Evolutionary conservation across 2,113 vertebrate genomes (phyloP).

Genomic region (Marmota monax): DNA sequence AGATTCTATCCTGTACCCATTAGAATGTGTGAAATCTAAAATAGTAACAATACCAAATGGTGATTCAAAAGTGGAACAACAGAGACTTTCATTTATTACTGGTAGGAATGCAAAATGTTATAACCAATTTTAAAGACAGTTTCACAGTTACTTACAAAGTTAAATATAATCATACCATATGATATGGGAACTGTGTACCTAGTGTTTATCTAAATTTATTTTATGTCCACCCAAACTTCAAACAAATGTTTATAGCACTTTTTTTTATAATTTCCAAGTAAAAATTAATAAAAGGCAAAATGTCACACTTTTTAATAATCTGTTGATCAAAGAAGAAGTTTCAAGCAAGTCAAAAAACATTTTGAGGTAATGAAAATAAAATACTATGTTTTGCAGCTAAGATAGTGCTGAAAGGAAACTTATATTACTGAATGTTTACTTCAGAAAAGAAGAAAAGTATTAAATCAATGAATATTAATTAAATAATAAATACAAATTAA

Average conservation of each 20-base stretch:
- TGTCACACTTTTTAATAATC: neutral
- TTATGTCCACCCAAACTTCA: too few relatives aligned
- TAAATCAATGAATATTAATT: too few relatives aligned
- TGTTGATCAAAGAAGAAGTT: neutral
- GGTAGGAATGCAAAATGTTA: neutral
- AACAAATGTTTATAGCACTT: neutral
- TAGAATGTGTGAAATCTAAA: neutral
- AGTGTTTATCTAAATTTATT: too few relatives aligned
- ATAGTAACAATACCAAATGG: neutral
- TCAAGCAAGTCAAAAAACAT: neutral
- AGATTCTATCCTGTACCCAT: neutral
- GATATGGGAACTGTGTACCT: neutral
- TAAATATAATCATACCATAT: neutral
- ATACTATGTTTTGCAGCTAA: neutral
- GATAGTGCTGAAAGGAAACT: neutral
- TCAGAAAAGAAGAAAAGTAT: too few relatives aligned
- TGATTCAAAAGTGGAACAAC: neutral
- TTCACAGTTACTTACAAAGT: neutral
- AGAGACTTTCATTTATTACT: neutral
- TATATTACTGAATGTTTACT: too few relatives aligned
- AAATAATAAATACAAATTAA: too few relatives aligned
- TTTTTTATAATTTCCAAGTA: neutral
- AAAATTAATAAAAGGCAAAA: neutral
- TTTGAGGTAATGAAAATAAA: neutral
- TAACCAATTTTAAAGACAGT: neutral